Percentiles rank a stretch among this genome's conserved stretches.
These are phyloP conservation scores for Corydoras maculifer DNA, from an alignment of 2,113 vertebrate species.

Conservation along the genomic window DNA sequence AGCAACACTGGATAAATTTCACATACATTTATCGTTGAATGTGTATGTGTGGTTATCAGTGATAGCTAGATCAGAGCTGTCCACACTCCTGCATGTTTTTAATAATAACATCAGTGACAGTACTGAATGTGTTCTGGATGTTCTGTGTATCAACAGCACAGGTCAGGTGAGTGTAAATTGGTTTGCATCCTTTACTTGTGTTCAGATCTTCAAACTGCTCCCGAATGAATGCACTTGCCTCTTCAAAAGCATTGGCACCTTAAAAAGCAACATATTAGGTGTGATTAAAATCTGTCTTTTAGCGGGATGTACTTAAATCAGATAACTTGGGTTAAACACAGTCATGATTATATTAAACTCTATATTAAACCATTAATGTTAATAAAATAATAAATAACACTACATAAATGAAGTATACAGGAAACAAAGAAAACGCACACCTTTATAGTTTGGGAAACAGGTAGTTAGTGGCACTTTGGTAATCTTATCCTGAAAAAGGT, in stretches of 20 bases:
- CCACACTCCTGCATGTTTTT: conserved; percentile 77
- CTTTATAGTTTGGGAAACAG: conserved; percentile 76
- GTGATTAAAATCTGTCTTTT: neutral
- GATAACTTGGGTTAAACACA: too few relatives aligned
- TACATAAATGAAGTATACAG: too few relatives aligned
- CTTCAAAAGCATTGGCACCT: conserved; percentile 70
- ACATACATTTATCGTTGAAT: neutral
- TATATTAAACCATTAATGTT: too few relatives aligned
- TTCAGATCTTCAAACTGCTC: conserved; percentile 65
- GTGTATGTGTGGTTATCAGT: neutral
- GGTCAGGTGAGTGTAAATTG: conserved; percentile 75
- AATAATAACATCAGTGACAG: conserved; percentile 78
- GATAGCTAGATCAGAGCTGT: conserved; percentile 61
- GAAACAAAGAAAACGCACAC: conserved; percentile 49
- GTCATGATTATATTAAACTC: too few relatives aligned
- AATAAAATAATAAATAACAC: too few relatives aligned
- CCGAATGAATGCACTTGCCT: conserved; percentile 73
- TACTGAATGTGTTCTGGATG: conserved; percentile 76
- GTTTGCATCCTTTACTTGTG: conserved; percentile 78
- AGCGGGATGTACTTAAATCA: neutral
- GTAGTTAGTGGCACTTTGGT: conserved; percentile 78
- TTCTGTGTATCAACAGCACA: conserved; percentile 54
- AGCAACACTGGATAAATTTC: too few relatives aligned
- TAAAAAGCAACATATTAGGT: neutral
- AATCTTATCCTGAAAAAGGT: conserved; percentile 78